Evolutionary conservation across 2,113 vertebrate species (phyloP), one percentile per base, ranked within the genome.

Genomic region (Toxotes jaculatrix): DNA sequence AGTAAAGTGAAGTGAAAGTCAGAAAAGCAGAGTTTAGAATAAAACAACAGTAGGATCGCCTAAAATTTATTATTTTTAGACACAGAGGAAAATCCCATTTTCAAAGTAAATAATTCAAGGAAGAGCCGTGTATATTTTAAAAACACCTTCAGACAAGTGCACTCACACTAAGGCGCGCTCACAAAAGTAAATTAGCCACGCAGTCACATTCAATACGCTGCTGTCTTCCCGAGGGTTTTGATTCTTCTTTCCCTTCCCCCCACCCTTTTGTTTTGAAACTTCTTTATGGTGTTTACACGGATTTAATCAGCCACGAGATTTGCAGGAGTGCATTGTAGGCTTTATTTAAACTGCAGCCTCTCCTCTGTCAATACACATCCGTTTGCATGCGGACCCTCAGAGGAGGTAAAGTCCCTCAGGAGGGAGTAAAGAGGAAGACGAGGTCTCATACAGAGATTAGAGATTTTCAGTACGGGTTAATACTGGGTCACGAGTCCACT

Each of bases 281-380:
- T 69, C 84, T 90, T 90, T 85, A 74, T 71, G 73, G 79, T 92
- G 91, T 94, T 95, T 93, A 92, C 83, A 82, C 31, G 59, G 38
- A 80, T 92, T 93, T 91, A 93, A 91, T 93, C 87, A 87, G 85
- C 84, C 81, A 27, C 83, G 38, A 84, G 80, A 84, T 87, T 74
- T 23, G 73, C 84, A 69, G 62, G 71, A 89, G 79, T 84, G 88
- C 86, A 82, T 83, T 87, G 82, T 92, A 78, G 82, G 87, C 47
- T 34, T 31, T 91, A 90, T 94, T 94, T 91, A 90, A 84, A 77
- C 83, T 83, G 82, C 12, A 5, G 67, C 78, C 74, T 83, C 67
- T 80, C 72, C 70, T 68, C 67, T 67, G 86, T 91, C 87, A 88
- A 80, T 86, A 90, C 83, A 87, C 85, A 91, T 87, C 80, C 71